These are phyloP conservation scores for Cyphomyrus discorhynchus DNA, from an alignment of 2,113 vertebrate genomes.

Conservation along the genomic window DNA sequence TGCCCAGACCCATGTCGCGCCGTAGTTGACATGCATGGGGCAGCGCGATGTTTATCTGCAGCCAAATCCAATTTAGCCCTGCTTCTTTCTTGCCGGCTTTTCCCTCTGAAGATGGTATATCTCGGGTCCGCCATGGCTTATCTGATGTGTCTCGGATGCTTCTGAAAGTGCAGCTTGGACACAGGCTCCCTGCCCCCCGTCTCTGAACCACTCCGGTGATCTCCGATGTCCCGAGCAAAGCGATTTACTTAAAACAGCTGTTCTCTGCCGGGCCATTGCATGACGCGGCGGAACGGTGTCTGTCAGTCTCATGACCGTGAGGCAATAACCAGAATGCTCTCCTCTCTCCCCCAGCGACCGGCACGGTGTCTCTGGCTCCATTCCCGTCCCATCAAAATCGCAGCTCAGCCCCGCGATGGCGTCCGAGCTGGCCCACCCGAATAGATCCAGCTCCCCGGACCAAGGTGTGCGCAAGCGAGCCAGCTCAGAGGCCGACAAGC, in stretches of 20 bases:
- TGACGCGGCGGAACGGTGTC: not conserved
- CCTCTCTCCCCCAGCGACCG: conserved; percentile 65
- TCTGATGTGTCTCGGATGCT: conserved; percentile 4
- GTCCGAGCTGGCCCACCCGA: conserved; percentile 60
- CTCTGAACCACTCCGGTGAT: not conserved
- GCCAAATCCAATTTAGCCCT: not conserved
- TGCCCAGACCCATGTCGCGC: not conserved
- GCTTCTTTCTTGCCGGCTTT: not conserved
- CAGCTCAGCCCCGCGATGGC: conserved; percentile 65
- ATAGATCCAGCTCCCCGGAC: conserved; percentile 72
- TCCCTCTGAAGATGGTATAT: not conserved
- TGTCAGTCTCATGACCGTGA: not conserved
- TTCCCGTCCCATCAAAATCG: conserved; percentile 78
- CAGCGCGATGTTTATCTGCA: not conserved
- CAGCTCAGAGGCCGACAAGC: conserved; percentile 74
- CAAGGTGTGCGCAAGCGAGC: conserved; percentile 74
- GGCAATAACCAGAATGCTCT: not conserved
- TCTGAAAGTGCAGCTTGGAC: not conserved
- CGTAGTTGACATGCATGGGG: not conserved
- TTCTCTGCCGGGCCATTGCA: conserved; percentile 18
- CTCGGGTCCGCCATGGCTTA: conserved; percentile 39
- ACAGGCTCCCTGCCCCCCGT: not conserved
- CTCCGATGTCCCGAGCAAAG: not conserved
- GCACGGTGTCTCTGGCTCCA: conserved; percentile 75
- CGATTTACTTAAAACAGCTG: conserved; percentile 46